Evolutionary conservation across 2,113 vertebrate species (phyloP).

Genomic region (Synodontis membranacea): DNA sequence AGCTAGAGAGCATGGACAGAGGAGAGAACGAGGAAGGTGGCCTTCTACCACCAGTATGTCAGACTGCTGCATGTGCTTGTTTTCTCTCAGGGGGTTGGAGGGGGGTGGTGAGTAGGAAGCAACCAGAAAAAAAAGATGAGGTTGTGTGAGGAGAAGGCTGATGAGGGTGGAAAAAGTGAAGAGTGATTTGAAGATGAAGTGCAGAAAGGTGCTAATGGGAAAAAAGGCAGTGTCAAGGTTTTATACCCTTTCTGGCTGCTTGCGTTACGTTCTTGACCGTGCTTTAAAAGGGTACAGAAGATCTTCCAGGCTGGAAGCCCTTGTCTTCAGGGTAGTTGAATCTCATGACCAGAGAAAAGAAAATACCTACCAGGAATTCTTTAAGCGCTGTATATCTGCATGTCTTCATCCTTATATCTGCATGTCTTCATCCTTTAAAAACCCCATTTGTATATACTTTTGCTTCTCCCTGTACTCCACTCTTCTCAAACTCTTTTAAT

Average conservation of each 20-base stretch:
- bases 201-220: slow-evolving; percentile 80
- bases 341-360: slow-evolving; percentile 25
- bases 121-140: slow-evolving; percentile 76
- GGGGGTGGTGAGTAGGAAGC: not conserved
- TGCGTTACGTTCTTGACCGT: slow-evolving; percentile 94
- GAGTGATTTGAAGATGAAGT: slow-evolving; percentile 53
- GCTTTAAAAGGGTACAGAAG: slow-evolving; percentile 84
- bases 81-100: slow-evolving; percentile 69
- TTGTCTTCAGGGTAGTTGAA: slow-evolving; percentile 32
- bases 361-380: slow-evolving; percentile 82
- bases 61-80: slow-evolving; percentile 57
- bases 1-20: slow-evolving; percentile 51
- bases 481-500: not conserved
- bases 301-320: slow-evolving; percentile 76
- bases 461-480: slow-evolving; percentile 59
- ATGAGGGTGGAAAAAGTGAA: slow-evolving; percentile 48
- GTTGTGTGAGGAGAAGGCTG: slow-evolving; percentile 44
- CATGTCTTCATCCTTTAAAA: slow-evolving; percentile 58
- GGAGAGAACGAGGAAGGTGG: slow-evolving; percentile 56
- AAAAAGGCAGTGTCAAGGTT: slow-evolving; percentile 69
- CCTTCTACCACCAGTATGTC: slow-evolving; percentile 79
- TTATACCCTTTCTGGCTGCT: slow-evolving; percentile 73
- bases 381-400: slow-evolving; percentile 77
- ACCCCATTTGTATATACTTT: slow-evolving; percentile 48
- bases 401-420: slow-evolving; percentile 69